These are phyloP conservation scores for Anabas testudineus DNA, from an alignment of 2,797 vertebrate genomes.

Conservation along the genomic window DNA sequence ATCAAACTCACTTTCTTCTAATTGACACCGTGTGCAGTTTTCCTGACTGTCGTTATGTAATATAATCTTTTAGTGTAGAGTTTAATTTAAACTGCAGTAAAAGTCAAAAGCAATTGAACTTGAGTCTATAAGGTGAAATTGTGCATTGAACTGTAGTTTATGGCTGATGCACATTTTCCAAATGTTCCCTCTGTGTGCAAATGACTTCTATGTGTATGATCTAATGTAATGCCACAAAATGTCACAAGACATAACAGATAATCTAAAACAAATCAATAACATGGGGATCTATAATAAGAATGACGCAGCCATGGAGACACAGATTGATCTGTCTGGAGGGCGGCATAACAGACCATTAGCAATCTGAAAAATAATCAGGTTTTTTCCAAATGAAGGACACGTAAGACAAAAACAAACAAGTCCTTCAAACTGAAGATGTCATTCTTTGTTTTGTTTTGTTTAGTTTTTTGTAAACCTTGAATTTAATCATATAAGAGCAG, in stretches of 20 bases:
- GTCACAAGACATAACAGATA: slow-evolving; percentile 42
- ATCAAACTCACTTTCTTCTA: slow-evolving; percentile 5
- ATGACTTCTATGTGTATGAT: slow-evolving; percentile 35
- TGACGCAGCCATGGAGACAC: slow-evolving; percentile 3
- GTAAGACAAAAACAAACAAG: slow-evolving; percentile 61
- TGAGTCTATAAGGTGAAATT: slow-evolving; percentile 62
- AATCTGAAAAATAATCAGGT: slow-evolving; percentile 28
- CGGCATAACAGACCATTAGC: slow-evolving; percentile 22
- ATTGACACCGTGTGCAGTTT: slow-evolving; percentile 7
- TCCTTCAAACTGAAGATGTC: slow-evolving; percentile 65
- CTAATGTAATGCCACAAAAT: slow-evolving; percentile 40
- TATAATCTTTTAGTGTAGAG: slow-evolving; percentile 9
- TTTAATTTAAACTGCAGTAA: slow-evolving; percentile 40
- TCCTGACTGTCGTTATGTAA: slow-evolving; percentile 38
- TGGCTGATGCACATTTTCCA: slow-evolving; percentile 39
- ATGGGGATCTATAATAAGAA: slow-evolving; percentile 37
- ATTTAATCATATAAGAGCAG: slow-evolving; percentile 83
- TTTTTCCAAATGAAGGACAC: slow-evolving; percentile 17
- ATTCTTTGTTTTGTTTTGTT: no score
- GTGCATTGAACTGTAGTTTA: slow-evolving; percentile 60
- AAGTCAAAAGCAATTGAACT: slow-evolving; percentile 59
- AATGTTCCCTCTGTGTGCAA: slow-evolving; percentile 40
- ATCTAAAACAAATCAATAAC: slow-evolving; percentile 14
- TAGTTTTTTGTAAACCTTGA: slow-evolving; percentile 65
- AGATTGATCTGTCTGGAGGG: slow-evolving; percentile 26